phyloP scores from a whole-genome alignment of 2,888 invertebrate genomes.

The Labia minor region DNA sequence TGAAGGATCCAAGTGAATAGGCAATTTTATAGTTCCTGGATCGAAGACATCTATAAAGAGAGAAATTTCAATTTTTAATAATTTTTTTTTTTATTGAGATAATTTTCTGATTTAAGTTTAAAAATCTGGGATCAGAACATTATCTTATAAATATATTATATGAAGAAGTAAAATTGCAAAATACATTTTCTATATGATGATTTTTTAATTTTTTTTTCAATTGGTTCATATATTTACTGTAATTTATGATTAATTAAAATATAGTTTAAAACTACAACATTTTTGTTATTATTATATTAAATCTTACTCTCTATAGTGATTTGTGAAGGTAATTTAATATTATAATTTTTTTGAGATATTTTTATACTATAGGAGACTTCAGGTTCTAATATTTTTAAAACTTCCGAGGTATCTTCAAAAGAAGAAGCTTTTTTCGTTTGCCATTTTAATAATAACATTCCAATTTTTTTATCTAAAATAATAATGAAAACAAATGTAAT shows the following conservation, averaged over 20 bases:
- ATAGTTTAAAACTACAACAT: no score
- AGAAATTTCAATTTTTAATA: neutral
- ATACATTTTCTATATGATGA: no score
- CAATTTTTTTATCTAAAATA: neutral
- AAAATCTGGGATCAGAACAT: no score
- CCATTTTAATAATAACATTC: neutral
- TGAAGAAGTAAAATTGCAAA: no score
- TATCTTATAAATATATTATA: no score
- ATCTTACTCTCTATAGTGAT: neutral
- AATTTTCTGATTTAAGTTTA: no score
- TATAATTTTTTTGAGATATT: neutral
- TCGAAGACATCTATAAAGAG: neutral
- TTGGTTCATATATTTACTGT: no score
- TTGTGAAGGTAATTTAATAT: neutral
- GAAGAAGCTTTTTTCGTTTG: neutral
- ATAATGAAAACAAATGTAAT: no score
- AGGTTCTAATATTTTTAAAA: neutral
- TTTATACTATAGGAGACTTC: neutral
- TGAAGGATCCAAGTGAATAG: neutral
- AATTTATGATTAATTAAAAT: no score
- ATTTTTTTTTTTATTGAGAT: no score
- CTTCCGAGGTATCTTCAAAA: neutral
- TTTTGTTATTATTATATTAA: neutral
- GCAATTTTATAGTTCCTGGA: neutral
- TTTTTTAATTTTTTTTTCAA: no score